These are phyloP conservation scores for Emmelina monodactyla DNA, from an alignment of 2,888 invertebrate species.

Conservation along the genomic window DNA sequence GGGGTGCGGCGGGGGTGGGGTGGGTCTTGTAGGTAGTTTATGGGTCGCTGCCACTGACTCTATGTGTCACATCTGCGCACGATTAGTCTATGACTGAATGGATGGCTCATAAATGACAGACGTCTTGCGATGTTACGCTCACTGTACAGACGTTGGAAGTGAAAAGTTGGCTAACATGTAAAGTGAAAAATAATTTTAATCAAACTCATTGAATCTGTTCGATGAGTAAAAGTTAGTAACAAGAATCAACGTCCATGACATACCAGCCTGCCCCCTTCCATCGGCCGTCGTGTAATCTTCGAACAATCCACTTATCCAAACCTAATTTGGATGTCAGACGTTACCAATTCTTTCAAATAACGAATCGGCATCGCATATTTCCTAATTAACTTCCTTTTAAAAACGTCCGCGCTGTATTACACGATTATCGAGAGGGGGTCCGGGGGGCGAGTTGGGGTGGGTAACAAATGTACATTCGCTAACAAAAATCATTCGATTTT, in stretches of 20 bases:
- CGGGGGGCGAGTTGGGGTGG: neutral
- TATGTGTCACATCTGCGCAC: neutral
- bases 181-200: neutral
- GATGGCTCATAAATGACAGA: no score
- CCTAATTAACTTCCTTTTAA: constrained; percentile 3
- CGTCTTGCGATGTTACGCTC: no score
- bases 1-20: constrained; percentile 17
- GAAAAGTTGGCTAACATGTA: no score
- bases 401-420: constrained; percentile 7
- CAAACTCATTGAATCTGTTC: neutral
- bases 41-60: neutral
- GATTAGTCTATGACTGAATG: neutral
- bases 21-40: constrained; percentile 10
- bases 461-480: constrained; percentile 41
- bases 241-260: no score
- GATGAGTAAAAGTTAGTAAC: neutral
- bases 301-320: no score
- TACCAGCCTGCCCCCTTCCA: no score
- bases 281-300: no score
- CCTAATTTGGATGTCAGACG: no score
- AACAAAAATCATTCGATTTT: constrained; percentile 62
- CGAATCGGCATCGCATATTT: constrained; percentile 1
- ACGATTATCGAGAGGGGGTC: constrained; percentile 11
- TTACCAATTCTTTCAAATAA: constrained; percentile 1
- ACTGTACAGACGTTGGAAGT: no score